These are phyloP conservation scores for Spea multiplicata DNA, from an alignment of 2,113 vertebrate species.

Conservation along the genomic window DNA sequence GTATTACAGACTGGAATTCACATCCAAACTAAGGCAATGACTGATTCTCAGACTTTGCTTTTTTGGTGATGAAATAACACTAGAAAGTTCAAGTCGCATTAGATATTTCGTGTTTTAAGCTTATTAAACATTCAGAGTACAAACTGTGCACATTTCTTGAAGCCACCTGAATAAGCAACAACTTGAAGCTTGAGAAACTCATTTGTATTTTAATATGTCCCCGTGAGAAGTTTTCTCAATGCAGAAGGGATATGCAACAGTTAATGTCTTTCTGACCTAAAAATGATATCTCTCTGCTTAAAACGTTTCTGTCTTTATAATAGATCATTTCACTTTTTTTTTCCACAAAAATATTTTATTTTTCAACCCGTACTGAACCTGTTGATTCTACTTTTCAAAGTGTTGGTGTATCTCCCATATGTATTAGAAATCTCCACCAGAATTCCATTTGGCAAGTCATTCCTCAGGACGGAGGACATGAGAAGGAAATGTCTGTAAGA, in stretches of 20 bases:
- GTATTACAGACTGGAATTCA: constrained; percentile 68
- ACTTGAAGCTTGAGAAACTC: constrained; percentile 42
- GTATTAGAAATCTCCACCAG: too few species aligned
- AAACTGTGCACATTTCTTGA: constrained; percentile 57
- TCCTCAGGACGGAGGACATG: too few species aligned
- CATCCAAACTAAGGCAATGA: constrained; percentile 60
- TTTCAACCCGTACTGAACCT: too few species aligned
- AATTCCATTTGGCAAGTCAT: too few species aligned
- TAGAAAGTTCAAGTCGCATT: constrained; percentile 61
- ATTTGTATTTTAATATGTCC: constrained; percentile 49
- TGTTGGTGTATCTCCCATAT: too few species aligned
- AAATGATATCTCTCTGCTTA: too few species aligned
- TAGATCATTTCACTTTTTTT: too few species aligned
- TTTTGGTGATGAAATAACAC: constrained; percentile 63
- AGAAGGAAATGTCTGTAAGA: too few species aligned
- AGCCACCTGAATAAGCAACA: constrained; percentile 67
- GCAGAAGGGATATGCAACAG: constrained; percentile 5
- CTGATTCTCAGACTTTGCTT: constrained; percentile 59
- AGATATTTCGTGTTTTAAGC: constrained; percentile 62
- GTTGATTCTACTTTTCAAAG: too few species aligned
- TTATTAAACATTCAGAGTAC: constrained; percentile 62
- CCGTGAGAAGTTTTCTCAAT: constrained; percentile 40
- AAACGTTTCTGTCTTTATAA: too few species aligned
- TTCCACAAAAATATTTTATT: too few species aligned
- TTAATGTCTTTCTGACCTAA: neutral